Evolutionary conservation across 2,113 vertebrate species (phyloP).

Genomic region (Synodontis membranacea): DNA sequence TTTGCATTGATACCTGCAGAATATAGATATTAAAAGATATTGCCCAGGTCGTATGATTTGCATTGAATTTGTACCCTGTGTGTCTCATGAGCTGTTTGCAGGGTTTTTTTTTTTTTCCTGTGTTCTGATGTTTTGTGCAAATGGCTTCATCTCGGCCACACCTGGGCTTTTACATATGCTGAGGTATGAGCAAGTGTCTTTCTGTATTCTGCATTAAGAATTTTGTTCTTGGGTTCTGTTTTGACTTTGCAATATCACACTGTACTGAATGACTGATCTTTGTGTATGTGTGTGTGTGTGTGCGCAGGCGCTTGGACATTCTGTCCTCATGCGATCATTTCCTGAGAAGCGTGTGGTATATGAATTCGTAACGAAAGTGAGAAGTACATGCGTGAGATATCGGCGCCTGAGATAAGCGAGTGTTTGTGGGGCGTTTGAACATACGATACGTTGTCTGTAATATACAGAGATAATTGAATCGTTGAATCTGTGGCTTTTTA

Average conservation of each 20-base stretch:
- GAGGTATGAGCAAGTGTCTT: neutral
- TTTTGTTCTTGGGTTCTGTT: neutral
- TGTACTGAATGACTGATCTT: neutral
- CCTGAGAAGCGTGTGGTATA: constrained; percentile 7
- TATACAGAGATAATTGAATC: neutral
- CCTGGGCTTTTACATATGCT: neutral
- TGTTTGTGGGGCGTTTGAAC: neutral
- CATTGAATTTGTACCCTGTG: neutral
- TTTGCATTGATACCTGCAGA: neutral
- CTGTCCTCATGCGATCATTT: constrained; percentile 19
- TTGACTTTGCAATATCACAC: neutral
- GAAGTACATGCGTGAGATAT: neutral
- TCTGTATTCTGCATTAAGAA: neutral
- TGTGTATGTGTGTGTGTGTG: too few species aligned
- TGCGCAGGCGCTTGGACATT: neutral
- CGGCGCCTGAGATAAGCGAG: neutral
- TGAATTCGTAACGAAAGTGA: constrained; percentile 8
- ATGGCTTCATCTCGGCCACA: neutral
- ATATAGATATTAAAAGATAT: neutral
- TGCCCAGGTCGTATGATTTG: neutral
- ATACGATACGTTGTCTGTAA: neutral
- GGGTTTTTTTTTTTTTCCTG: too few species aligned
- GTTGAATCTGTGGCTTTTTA: neutral
- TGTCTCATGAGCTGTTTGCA: neutral
- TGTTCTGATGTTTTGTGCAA: neutral